Evolutionary conservation across 2,888 invertebrate genomes (phyloP).

Genomic region (Plebejus anna): DNA sequence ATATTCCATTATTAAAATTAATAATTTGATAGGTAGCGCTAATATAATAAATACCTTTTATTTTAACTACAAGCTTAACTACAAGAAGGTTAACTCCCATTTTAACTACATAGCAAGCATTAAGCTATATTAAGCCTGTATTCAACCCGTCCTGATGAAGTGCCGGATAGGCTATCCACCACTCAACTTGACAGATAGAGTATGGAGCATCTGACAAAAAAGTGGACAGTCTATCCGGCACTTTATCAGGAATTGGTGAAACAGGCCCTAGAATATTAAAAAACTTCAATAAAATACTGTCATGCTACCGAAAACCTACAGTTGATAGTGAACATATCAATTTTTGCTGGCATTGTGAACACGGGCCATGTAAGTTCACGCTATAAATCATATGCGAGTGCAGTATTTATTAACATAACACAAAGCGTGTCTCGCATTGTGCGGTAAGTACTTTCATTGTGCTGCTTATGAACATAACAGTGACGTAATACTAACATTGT

Average conservation of each 20-base stretch:
- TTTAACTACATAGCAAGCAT: not conserved
- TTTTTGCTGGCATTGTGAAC: conserved; percentile 16
- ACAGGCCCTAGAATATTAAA: not conserved
- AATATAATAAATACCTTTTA: no score
- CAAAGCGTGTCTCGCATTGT: conserved; percentile 28
- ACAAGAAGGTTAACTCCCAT: not conserved
- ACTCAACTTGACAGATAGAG: no score
- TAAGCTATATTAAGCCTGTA: not conserved
- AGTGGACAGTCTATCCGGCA: no score
- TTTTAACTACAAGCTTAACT: no score
- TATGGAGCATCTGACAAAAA: no score
- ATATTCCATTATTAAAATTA: no score
- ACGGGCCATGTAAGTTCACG: conserved; percentile 2
- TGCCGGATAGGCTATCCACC: no score
- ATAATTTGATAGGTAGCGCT: no score
- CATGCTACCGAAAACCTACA: not conserved
- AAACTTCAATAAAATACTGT: not conserved
- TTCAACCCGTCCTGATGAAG: no score
- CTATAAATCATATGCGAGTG: conserved; percentile 27
- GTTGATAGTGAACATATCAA: conserved; percentile 5
- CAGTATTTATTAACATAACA: conserved; percentile 32
- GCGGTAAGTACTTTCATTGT: conserved; percentile 29
- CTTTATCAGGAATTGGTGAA: no score
- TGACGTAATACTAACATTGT: conserved; percentile 29
- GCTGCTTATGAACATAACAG: conserved; percentile 25